Evolutionary conservation across 2,888 invertebrate species (phyloP).

Genomic region (Macrophya annulata): DNA sequence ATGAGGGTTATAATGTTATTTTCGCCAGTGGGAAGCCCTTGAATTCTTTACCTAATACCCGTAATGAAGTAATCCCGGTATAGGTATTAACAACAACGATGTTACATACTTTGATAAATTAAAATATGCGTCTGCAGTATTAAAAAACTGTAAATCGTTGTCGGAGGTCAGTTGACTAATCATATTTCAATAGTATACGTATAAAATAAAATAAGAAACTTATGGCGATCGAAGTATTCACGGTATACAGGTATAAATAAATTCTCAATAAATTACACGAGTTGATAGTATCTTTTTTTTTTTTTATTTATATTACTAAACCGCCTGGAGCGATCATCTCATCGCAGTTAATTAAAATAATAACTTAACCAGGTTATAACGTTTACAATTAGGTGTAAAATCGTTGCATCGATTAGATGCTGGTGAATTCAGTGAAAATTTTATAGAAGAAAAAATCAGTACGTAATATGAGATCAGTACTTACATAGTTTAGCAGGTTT

Average conservation of each 20-base stretch:
- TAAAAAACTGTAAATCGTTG: not conserved
- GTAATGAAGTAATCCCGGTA: not conserved
- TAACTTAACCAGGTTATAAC: not conserved
- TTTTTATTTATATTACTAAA: too few species aligned
- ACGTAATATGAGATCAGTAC: not conserved
- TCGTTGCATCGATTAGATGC: not conserved
- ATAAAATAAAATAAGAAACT: not conserved
- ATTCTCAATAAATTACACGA: not conserved
- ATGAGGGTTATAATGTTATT: not conserved
- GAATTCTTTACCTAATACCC: constrained; percentile 25
- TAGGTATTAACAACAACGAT: not conserved
- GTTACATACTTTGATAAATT: not conserved
- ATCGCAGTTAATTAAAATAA: not conserved
- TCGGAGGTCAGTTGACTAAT: not conserved
- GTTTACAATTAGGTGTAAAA: not conserved
- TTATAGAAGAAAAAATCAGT: not conserved
- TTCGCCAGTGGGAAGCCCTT: not conserved
- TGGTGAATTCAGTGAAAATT: not conserved
- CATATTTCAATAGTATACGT: not conserved
- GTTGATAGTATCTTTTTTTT: not conserved
- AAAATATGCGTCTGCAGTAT: not conserved
- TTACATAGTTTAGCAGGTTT: constrained; percentile 22
- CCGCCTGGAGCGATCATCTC: not conserved
- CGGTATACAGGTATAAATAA: not conserved
- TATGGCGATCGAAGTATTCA: not conserved